A percentile compares a stretch with the other conserved stretches of the same genome.
Conservation (phyloP, 2,797 vertebrate species). For the Holocentrus rufus region DNA sequence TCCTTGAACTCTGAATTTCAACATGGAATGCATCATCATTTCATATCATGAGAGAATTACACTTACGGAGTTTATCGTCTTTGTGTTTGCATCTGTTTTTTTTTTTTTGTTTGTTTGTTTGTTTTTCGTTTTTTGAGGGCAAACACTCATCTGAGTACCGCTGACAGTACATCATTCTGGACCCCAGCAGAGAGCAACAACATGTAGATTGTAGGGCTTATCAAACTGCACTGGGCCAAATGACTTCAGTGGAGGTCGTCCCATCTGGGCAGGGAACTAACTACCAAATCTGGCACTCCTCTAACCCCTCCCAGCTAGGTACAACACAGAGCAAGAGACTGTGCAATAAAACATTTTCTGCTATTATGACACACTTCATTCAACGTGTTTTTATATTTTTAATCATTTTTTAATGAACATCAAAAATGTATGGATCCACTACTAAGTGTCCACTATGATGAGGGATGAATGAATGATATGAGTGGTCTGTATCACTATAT, state of each 20-base stretch:
- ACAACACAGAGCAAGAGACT: conserved; percentile 75
- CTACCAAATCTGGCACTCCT: conserved; percentile 11
- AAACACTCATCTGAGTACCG: conserved; percentile 76
- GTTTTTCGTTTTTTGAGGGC: conserved; percentile 74
- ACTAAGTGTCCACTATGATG: conserved; percentile 56
- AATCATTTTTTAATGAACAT: conserved; percentile 68
- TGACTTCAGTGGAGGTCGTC: not conserved
- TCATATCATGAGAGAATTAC: conserved; percentile 55
- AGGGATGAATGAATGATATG: conserved; percentile 44
- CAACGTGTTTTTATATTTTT: conserved; percentile 78
- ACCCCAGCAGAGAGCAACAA: conserved; percentile 66
- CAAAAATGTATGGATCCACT: conserved; percentile 45
- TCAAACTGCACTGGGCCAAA: conserved; percentile 49
- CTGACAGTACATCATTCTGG: conserved; percentile 72
- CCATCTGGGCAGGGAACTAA: not conserved
- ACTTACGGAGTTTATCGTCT: conserved; percentile 35
- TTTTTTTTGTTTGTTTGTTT: conserved; percentile 17
- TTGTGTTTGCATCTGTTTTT: conserved; percentile 30
- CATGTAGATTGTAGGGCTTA: conserved; percentile 76
- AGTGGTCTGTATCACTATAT: conserved; percentile 52
- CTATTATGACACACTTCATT: conserved; percentile 82
- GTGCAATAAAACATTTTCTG: conserved; percentile 87
- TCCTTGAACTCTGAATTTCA: conserved; percentile 38
- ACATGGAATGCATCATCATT: conserved; percentile 56
- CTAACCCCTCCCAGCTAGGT: conserved; percentile 31